phyloP scores from a whole-genome alignment of 2,888 invertebrate genomes.

The Gandaritis pyraliata region DNA sequence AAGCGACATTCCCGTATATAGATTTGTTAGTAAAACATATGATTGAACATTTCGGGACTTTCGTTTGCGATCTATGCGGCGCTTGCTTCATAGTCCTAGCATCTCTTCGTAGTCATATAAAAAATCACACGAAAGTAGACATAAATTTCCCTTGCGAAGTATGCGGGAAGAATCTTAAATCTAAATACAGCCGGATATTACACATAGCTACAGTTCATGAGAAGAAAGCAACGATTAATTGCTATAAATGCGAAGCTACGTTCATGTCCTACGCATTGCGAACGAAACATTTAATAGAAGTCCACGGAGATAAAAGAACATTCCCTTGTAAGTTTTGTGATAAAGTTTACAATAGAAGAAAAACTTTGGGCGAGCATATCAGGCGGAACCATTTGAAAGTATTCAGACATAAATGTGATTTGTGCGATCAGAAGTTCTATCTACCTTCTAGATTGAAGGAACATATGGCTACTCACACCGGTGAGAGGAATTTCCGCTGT shows the following conservation, averaged over 20 bases:
- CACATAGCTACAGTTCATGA: conserved; percentile 68
- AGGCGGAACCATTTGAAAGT: conserved; percentile 69
- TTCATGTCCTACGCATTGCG: conserved; percentile 68
- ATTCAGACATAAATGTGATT: conserved; percentile 78
- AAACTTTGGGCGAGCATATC: conserved; percentile 71
- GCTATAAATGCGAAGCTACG: conserved; percentile 70
- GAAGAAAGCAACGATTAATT: conserved; percentile 72
- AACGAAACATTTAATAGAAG: conserved; percentile 71
- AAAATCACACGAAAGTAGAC: conserved; percentile 66
- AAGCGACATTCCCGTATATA: conserved; percentile 65
- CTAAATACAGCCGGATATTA: conserved; percentile 68
- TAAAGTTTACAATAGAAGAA: conserved; percentile 69
- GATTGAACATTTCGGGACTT: conserved; percentile 73
- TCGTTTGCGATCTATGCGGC: conserved; percentile 72
- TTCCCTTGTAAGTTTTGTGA: conserved; percentile 73
- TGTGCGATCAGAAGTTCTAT: conserved; percentile 82
- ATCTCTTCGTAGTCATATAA: conserved; percentile 70
- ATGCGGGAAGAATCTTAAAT: conserved; percentile 75
- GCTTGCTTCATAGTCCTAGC: conserved; percentile 77
- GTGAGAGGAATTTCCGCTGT: conserved; percentile 72
- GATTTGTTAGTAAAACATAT: conserved; percentile 72
- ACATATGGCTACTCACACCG: conserved; percentile 75
- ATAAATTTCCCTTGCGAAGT: conserved; percentile 77
- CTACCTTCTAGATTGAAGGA: conserved; percentile 71
- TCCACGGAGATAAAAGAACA: conserved; percentile 64